phyloP scores from a whole-genome alignment of 1,140 invertebrate genomes.

The Papilio machaon region DNA sequence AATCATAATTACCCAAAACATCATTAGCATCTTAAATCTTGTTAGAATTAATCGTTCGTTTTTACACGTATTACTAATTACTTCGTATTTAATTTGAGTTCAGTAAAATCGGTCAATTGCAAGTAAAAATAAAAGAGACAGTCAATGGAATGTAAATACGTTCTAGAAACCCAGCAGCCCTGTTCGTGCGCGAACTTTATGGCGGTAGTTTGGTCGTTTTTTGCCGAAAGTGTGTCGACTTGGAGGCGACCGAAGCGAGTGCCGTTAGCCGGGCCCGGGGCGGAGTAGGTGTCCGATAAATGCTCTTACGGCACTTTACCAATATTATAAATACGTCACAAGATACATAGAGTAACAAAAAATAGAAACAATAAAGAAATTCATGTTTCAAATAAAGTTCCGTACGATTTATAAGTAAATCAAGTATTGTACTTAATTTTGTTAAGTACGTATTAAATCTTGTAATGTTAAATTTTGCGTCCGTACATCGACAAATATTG shows the following conservation, averaged over 20 bases:
- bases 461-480: not conserved
- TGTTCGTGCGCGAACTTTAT: slow-evolving; percentile 26
- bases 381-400: not conserved
- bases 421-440: too few species aligned
- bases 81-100: not conserved
- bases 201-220: slow-evolving; percentile 24
- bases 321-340: not conserved
- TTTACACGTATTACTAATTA: not conserved
- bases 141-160: not conserved
- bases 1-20: not conserved
- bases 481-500: not conserved
- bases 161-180: slow-evolving; percentile 13
- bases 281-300: not conserved
- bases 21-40: not conserved
- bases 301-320: not conserved
- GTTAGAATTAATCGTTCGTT: not conserved
- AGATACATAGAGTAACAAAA: not conserved
- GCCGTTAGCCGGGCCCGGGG: not conserved
- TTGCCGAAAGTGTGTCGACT: slow-evolving; percentile 25
- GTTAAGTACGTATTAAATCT: too few species aligned
- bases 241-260: not conserved
- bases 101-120: not conserved
- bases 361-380: not conserved
- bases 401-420: too few species aligned
- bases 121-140: not conserved